phyloP scores from a whole-genome alignment of 92 coral and sea anemone genomes.

The Desmophyllum pertusum region DNA sequence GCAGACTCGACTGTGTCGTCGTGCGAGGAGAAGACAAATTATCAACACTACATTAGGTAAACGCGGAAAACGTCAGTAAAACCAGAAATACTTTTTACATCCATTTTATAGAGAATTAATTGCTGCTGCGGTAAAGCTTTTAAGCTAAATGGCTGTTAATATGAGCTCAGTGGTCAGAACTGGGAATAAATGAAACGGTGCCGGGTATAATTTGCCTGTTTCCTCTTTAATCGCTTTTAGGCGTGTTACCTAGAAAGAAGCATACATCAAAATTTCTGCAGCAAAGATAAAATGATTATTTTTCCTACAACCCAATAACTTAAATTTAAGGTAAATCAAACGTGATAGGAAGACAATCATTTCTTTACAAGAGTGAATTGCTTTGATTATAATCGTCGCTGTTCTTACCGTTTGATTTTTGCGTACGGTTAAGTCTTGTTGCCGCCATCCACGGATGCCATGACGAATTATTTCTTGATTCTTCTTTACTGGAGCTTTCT shows the following conservation, averaged over 20 bases:
- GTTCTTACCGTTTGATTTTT: constrained; percentile 81
- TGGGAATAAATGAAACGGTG: constrained; percentile 16
- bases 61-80: background rate
- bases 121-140: constrained; percentile 39
- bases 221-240: constrained; percentile 27
- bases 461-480: constrained; percentile 57
- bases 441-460: constrained; percentile 99
- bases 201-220: constrained; percentile 30
- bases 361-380: background rate
- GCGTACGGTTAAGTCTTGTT: constrained; percentile 85
- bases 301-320: background rate
- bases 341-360: background rate
- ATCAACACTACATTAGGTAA: constrained; percentile 33
- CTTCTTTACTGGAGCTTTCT: constrained; percentile 59
- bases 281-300: background rate
- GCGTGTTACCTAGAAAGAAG: background rate
- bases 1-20: constrained; percentile 10
- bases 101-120: constrained; percentile 45
- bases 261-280: background rate
- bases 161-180: constrained; percentile 37
- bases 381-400: constrained; percentile 26
- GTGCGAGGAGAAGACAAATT: background rate
- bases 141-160: constrained; percentile 69
- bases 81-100: background rate
- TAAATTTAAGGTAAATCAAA: background rate